A percentile compares a stretch with the other conserved stretches of the same genome.
phyloP scores from a whole-genome alignment of 2,888 invertebrate species.

The Drosophila suboccidentalis region DNA sequence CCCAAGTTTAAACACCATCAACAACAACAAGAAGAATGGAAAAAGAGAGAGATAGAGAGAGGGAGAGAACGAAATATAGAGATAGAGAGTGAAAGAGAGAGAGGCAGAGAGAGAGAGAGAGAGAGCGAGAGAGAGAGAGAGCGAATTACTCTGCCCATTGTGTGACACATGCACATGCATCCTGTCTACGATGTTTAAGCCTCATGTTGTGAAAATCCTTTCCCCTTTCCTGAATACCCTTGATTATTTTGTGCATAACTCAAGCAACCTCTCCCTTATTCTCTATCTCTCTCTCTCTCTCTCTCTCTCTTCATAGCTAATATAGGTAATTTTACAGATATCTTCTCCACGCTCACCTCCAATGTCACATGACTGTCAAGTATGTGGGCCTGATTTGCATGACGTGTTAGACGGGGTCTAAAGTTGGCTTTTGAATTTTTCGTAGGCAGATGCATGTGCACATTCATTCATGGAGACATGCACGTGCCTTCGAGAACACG shows the following conservation, averaged over 20 bases:
- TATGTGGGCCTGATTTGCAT: slow-evolving; percentile 66
- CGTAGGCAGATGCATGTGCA: slow-evolving; percentile 56
- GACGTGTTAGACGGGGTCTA: slow-evolving; percentile 42
- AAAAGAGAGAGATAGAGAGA: background rate
- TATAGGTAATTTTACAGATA: slow-evolving; percentile 73
- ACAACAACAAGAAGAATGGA: slow-evolving; percentile 2
- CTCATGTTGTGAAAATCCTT: slow-evolving; percentile 22
- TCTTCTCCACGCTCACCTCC: slow-evolving; percentile 29
- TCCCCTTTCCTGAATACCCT: background rate
- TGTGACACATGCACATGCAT: slow-evolving; percentile 25
- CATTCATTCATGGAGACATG: background rate
- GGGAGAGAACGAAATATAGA: too few relatives aligned
- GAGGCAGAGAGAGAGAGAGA: too few relatives aligned
- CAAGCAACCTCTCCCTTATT: background rate
- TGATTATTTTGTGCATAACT: slow-evolving; percentile 2
- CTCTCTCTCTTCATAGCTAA: slow-evolving; percentile 51
- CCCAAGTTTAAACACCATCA: slow-evolving; percentile 40
- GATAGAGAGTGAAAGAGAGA: too few relatives aligned
- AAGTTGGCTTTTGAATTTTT: slow-evolving; percentile 69
- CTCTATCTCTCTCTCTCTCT: slow-evolving; percentile 1
- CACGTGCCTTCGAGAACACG: slow-evolving; percentile 44
- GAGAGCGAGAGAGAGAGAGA: background rate
- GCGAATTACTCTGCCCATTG: slow-evolving; percentile 27
- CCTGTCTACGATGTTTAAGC: too few relatives aligned
- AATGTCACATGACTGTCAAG: slow-evolving; percentile 70